These are phyloP conservation scores for Orthochromis malagaraziensis DNA, from an alignment of 2,113 vertebrate species.

Conservation along the genomic window DNA sequence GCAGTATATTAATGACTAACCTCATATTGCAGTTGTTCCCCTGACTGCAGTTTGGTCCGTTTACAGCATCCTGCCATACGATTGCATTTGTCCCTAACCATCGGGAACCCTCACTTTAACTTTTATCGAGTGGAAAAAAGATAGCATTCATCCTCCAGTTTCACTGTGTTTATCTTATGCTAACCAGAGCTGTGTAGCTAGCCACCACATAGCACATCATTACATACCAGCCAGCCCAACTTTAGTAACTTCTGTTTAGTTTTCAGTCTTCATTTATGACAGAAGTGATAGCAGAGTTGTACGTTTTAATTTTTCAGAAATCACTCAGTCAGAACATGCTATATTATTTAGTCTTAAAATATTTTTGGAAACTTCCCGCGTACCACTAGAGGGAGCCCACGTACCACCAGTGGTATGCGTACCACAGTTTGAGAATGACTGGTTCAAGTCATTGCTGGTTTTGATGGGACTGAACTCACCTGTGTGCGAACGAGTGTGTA, in stretches of 20 bases:
- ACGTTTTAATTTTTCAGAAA: not conserved
- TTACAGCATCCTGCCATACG: not conserved
- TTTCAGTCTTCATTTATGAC: not conserved
- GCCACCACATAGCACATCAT: not conserved
- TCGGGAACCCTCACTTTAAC: not conserved
- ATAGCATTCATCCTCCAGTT: not conserved
- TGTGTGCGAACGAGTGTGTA: conserved; percentile 95
- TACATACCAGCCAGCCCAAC: not conserved
- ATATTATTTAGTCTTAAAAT: not conserved
- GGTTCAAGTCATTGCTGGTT: not conserved
- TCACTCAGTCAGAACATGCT: not conserved
- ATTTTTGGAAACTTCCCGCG: not conserved
- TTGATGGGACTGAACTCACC: conserved; percentile 66
- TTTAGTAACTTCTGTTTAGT: not conserved
- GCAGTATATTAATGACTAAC: not conserved
- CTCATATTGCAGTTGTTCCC: not conserved
- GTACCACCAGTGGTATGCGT: not conserved
- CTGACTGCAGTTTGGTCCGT: not conserved
- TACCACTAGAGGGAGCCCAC: not conserved
- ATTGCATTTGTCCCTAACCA: not conserved
- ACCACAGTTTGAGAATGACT: not conserved
- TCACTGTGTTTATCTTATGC: not conserved
- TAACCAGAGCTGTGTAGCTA: not conserved
- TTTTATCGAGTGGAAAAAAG: not conserved
- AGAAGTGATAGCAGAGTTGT: not conserved